Evolutionary conservation across 2,113 vertebrate species (phyloP).

Genomic region (Lucifuga dentata): DNA sequence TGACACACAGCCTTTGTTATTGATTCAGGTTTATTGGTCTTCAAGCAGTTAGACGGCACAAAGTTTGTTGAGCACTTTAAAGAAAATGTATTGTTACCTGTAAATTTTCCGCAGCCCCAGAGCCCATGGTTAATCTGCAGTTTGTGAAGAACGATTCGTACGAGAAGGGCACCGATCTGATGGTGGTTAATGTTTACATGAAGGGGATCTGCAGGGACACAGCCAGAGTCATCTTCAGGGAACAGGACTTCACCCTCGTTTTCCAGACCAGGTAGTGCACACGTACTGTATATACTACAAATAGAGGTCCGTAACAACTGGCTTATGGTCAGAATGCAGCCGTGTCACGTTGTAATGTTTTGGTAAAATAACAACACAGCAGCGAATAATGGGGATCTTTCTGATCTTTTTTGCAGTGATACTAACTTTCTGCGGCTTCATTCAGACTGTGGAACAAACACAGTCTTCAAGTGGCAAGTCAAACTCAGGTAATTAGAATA

Average conservation of each 20-base stretch:
- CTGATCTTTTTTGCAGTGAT: conserved; percentile 80
- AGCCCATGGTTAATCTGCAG: conserved; percentile 91
- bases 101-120: conserved; percentile 77
- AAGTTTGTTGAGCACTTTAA: background rate
- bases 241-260: conserved; percentile 96
- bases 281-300: background rate
- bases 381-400: background rate
- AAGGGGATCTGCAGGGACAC: conserved; percentile 91
- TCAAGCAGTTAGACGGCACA: background rate
- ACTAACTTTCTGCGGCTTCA: conserved; percentile 91
- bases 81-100: background rate
- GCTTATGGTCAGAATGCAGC: too few species aligned
- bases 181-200: conserved; percentile 96
- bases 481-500: conserved; percentile 93
- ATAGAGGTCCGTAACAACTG: too few species aligned
- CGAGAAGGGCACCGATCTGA: conserved; percentile 94
- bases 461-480: conserved; percentile 97
- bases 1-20: too few species aligned
- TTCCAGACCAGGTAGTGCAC: conserved; percentile 92
- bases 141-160: conserved; percentile 95
- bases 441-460: conserved; percentile 90
- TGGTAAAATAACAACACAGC: background rate
- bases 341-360: too few species aligned
- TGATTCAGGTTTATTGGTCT: background rate
- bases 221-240: conserved; percentile 93